phyloP scores from a whole-genome alignment of 2,888 invertebrate species.

The Clepsis dumicolana region DNA sequence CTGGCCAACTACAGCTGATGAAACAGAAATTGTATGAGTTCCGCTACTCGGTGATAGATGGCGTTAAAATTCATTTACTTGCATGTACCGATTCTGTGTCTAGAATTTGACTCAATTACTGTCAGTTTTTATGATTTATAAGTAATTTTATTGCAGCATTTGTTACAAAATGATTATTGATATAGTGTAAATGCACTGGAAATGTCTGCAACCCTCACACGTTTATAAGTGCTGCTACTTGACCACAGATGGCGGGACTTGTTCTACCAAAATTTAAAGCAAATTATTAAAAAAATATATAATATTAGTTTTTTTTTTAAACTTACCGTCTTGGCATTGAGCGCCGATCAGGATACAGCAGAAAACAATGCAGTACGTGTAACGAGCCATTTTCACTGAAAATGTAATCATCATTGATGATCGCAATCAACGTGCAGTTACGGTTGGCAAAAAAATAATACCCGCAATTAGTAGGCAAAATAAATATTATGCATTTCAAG shows the following conservation, averaged over 20 bases:
- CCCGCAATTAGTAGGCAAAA: too few relatives aligned
- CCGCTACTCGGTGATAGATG: conserved; percentile 57
- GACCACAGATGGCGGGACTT: conserved; percentile 45
- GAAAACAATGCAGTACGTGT: conserved; percentile 50
- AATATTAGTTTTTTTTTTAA: too few relatives aligned
- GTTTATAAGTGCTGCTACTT: conserved; percentile 6
- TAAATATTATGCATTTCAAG: too few relatives aligned
- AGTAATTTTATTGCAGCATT: too few relatives aligned
- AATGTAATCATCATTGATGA: conserved; percentile 24
- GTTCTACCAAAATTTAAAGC: conserved; percentile 25
- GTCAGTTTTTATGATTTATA: not conserved
- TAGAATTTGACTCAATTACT: too few relatives aligned
- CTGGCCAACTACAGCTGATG: conserved; percentile 47
- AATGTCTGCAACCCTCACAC: not conserved
- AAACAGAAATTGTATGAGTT: conserved; percentile 53
- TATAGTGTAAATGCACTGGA: too few relatives aligned
- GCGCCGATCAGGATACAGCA: conserved; percentile 47
- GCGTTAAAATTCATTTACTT: not conserved
- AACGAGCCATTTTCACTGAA: conserved; percentile 60
- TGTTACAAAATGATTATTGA: too few relatives aligned
- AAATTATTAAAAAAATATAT: not conserved
- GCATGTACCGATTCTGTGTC: too few relatives aligned
- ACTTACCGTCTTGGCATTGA: conserved; percentile 54
- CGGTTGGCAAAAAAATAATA: too few relatives aligned
- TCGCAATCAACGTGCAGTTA: too few relatives aligned